Evolutionary conservation across 1,140 invertebrate species (phyloP).

Genomic region (Periplaneta americana): DNA sequence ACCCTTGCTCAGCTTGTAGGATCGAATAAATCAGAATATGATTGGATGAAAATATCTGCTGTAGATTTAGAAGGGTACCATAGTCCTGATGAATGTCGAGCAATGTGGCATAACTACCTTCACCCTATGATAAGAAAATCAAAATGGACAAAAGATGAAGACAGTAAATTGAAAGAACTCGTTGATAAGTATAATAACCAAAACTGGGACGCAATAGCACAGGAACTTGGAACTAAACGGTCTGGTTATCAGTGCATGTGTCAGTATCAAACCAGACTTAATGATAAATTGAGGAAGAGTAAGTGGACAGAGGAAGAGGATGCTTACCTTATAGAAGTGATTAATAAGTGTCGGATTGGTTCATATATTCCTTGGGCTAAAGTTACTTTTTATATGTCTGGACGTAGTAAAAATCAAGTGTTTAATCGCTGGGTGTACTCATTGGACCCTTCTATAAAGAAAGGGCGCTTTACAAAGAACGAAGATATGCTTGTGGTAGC

Average conservation of each 20-base stretch:
- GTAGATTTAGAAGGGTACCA: slow-evolving; percentile 40
- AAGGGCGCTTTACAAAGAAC: slow-evolving; percentile 13
- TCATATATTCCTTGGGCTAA: slow-evolving; percentile 58
- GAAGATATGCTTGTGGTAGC: slow-evolving; percentile 11
- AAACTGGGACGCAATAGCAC: slow-evolving; percentile 58
- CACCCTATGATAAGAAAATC: slow-evolving; percentile 57
- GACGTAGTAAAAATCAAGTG: slow-evolving; percentile 44
- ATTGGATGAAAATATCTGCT: slow-evolving; percentile 43
- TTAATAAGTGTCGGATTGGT: slow-evolving; percentile 49
- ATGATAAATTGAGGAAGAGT: slow-evolving; percentile 13
- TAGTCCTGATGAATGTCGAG: slow-evolving; percentile 44
- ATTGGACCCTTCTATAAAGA: slow-evolving; percentile 28
- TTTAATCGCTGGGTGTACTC: slow-evolving; percentile 41
- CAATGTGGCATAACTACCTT: slow-evolving; percentile 61
- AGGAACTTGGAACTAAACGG: slow-evolving; percentile 45
- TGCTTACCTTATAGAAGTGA: slow-evolving; percentile 42
- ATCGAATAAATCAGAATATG: slow-evolving; percentile 29
- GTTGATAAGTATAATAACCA: slow-evolving; percentile 42
- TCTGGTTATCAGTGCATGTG: slow-evolving; percentile 61
- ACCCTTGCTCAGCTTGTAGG: not conserved
- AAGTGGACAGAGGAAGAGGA: slow-evolving; percentile 57
- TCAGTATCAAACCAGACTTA: slow-evolving; percentile 37
- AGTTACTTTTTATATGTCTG: slow-evolving; percentile 49
- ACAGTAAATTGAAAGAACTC: slow-evolving; percentile 40
- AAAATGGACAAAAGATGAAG: slow-evolving; percentile 53